These are phyloP conservation scores for Atta cephalotes DNA, from an alignment of 1,140 invertebrate genomes.

Conservation along the genomic window DNA sequence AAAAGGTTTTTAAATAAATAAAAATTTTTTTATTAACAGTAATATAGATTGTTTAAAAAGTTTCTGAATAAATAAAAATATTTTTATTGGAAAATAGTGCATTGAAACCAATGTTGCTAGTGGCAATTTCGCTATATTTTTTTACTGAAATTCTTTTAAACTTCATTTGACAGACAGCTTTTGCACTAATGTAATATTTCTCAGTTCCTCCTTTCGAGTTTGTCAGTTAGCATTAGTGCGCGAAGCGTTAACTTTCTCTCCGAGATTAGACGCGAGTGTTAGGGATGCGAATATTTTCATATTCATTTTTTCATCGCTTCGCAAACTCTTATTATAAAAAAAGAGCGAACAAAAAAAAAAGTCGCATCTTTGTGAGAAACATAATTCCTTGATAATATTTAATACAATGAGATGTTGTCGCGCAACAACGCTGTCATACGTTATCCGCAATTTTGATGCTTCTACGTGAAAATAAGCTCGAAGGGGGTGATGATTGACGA, in stretches of 20 bases:
- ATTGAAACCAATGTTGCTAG: background rate
- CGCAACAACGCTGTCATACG: conserved; percentile 52
- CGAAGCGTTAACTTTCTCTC: conserved; percentile 35
- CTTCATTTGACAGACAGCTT: background rate
- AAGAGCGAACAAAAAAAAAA: too few species aligned
- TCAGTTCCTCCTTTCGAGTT: background rate
- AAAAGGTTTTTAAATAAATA: background rate
- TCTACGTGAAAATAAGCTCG: background rate
- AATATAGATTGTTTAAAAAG: background rate
- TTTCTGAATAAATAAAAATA: background rate
- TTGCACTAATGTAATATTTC: background rate
- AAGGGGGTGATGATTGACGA: conserved; percentile 66
- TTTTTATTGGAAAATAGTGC: conserved; percentile 4
- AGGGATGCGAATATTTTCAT: conserved; percentile 18
- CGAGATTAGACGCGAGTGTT: conserved; percentile 39
- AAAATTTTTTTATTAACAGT: background rate
- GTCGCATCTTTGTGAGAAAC: background rate
- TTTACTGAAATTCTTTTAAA: background rate
- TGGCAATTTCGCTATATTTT: background rate
- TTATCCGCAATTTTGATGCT: conserved; percentile 72
- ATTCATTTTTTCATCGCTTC: background rate
- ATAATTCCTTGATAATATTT: conserved; percentile 44
- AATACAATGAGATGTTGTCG: conserved; percentile 52
- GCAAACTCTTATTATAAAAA: background rate
- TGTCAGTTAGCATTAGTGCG: conserved; percentile 1